Conservation (phyloP, 2,888 invertebrate genomes). For the Chromoteleia sp. region DNA sequence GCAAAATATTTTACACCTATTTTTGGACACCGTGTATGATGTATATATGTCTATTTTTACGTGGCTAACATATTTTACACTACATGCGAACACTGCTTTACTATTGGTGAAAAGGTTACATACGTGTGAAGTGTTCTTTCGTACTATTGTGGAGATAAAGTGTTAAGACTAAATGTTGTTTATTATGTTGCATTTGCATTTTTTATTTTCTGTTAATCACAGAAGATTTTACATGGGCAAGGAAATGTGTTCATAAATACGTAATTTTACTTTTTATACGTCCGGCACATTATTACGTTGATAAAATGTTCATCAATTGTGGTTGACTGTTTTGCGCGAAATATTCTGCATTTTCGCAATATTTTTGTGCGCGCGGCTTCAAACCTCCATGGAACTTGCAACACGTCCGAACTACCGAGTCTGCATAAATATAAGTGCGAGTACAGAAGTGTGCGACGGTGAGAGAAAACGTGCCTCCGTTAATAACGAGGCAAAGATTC, state of each 20-base stretch:
- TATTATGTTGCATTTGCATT: too few species aligned
- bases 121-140: too few species aligned
- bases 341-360: constrained; percentile 42
- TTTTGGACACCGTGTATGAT: too few species aligned
- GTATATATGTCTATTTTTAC: too few species aligned
- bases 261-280: constrained; percentile 7
- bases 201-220: not conserved
- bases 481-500: constrained; percentile 70
- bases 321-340: constrained; percentile 32
- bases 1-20: too few species aligned
- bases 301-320: constrained; percentile 37
- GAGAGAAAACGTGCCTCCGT: constrained; percentile 67
- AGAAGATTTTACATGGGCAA: not conserved
- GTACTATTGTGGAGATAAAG: too few species aligned
- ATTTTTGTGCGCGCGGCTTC: constrained; percentile 30
- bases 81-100: too few species aligned
- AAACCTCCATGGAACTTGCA: constrained; percentile 43
- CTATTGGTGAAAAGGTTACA: too few species aligned
- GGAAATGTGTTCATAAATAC: not conserved
- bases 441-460: constrained; percentile 45
- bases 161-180: constrained; percentile 4
- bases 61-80: too few species aligned
- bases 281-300: not conserved
- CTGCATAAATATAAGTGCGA: constrained; percentile 68
- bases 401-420: constrained; percentile 64